A percentile compares a stretch with the other conserved stretches of the same genome.
phyloP scores from a whole-genome alignment of 2,113 vertebrate species.

The Trogon surrucura region DNA sequence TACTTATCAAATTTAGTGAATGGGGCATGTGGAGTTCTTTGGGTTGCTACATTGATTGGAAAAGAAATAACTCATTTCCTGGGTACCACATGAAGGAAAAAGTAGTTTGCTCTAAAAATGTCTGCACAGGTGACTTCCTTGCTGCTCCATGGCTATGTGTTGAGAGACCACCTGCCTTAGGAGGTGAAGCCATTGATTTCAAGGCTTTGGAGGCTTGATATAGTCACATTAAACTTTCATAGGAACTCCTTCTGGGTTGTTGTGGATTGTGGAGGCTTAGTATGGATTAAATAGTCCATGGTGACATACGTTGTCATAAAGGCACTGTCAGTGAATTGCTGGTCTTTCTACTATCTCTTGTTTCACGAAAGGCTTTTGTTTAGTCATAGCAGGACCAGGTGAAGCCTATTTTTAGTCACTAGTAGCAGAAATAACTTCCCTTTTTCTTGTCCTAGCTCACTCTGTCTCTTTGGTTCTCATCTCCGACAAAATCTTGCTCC shows the following conservation, averaged over 20 bases:
- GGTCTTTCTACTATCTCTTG: neutral
- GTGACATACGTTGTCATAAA: accelerated
- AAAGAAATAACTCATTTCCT: neutral
- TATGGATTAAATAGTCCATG: neutral
- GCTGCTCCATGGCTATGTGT: neutral
- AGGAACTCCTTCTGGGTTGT: neutral
- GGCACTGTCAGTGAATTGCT: neutral
- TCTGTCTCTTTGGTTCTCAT: neutral
- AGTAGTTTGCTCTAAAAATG: neutral
- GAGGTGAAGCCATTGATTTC: neutral
- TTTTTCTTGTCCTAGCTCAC: neutral
- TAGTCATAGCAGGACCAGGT: neutral
- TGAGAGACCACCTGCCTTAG: neutral
- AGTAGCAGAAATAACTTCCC: neutral
- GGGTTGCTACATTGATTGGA: neutral
- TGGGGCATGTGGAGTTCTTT: neutral
- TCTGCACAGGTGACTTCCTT: neutral
- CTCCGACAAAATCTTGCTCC: neutral
- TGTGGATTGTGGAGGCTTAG: neutral
- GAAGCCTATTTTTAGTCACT: neutral
- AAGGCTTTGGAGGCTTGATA: neutral
- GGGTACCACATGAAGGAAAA: neutral
- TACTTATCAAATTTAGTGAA: neutral
- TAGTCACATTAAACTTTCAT: neutral
- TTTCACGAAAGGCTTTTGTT: neutral